Base-by-base conservation (phyloP, 2,113 vertebrate genomes). In the Phylloscopus trochiloides region DNA sequence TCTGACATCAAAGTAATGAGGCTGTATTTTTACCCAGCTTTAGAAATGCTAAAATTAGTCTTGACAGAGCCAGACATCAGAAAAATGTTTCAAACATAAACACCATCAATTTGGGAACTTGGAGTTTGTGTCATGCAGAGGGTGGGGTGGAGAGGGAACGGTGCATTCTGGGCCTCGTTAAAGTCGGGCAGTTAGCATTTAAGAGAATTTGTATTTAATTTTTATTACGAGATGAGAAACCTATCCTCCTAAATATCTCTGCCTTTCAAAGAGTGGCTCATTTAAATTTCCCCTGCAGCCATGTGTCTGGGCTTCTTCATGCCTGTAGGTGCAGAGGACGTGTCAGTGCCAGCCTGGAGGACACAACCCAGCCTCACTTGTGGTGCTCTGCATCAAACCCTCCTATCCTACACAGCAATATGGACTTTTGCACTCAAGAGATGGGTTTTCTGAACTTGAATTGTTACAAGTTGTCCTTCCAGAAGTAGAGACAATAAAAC, bases 21-120 rank as follows among this genome's bases (percentile, higher is more conserved):
- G 98, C 98, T 70, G 96, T 99, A 99, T 98, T 98, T 99, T 97
- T 96, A 97, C 96, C 96, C 88, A 90, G 98, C 97, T 98, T 98
- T 97, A 97, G 97, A 98, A 98, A 98, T 97, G 97, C 97, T 97
- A 96, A 98, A 98, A 98, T 98, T 98, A 98, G 97, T 98, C 97
- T 90, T 98, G 98, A 98, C 98, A 98, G 97, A 97, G 95, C 96
- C 97, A 98, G 98, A 98, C 91, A 72, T 98, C 97, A 97, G 97
- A 97, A 98, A 98, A 98, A 96, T 97, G 97, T 96, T 97, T 96
- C 94, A 94, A 94, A 97, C 91, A 94, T 97, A 98, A 98, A 97
- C 95, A 98, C 75, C 88, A 94, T 97, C 97, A 96, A 97, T 97
- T 97, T 95, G 94, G 92, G 80, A 96, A 95, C 93, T 74, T 61